Evolutionary conservation across 2,113 vertebrate genomes (phyloP).

Genomic region (Erythrolamprus reginae): DNA sequence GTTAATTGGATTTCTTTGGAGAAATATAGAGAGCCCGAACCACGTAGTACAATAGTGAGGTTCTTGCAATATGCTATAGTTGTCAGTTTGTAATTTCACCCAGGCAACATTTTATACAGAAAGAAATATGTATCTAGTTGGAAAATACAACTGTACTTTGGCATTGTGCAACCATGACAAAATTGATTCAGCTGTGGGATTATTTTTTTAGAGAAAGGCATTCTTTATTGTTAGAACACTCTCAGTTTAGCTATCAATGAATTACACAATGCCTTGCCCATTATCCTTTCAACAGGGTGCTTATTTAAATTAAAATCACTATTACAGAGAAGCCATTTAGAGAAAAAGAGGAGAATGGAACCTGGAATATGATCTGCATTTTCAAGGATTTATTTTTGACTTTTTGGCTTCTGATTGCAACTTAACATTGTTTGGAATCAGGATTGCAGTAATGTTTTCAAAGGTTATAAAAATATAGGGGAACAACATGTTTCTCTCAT

Average conservation of each 20-base stretch:
- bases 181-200: constrained; percentile 31
- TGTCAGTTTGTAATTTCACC: constrained; percentile 43
- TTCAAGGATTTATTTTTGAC: constrained; percentile 62
- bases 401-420: constrained; percentile 55
- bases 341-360: constrained; percentile 38
- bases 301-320: constrained; percentile 56
- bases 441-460: constrained; percentile 52
- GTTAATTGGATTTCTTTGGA: constrained; percentile 54
- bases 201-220: constrained; percentile 38
- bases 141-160: constrained; percentile 7
- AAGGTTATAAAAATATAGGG: constrained; percentile 51
- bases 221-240: neutral
- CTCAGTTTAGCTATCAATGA: constrained; percentile 25
- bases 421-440: constrained; percentile 59
- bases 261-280: neutral
- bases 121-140: neutral
- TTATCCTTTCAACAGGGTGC: constrained; percentile 46
- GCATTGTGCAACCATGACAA: neutral
- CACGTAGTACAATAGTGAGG: constrained; percentile 32
- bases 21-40: constrained; percentile 43
- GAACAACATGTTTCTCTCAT: constrained; percentile 31
- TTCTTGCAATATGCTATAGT: constrained; percentile 47
- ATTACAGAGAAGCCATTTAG: constrained; percentile 54
- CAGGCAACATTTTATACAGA: constrained; percentile 27
- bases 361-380: constrained; percentile 57